A percentile compares a stretch with the other conserved stretches of the same genome.
These are phyloP conservation scores for Diprion similis DNA, from an alignment of 1,140 invertebrate species.

Conservation along the genomic window DNA sequence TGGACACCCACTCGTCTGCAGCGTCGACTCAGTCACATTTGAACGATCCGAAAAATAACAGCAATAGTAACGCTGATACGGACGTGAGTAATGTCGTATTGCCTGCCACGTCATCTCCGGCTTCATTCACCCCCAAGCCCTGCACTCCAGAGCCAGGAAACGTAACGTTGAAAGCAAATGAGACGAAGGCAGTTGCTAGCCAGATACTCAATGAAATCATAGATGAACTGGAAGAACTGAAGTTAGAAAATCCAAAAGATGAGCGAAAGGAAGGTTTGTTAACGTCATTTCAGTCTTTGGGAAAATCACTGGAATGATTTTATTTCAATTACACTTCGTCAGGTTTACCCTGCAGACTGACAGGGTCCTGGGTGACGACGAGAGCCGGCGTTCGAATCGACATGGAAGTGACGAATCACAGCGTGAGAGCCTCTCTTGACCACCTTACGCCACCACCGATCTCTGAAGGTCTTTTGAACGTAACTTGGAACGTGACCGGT, in stretches of 20 bases:
- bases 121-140: neutral
- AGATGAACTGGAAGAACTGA: constrained; percentile 41
- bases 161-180: constrained; percentile 21
- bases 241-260: constrained; percentile 23
- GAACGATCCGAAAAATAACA: no score
- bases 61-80: no score
- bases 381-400: constrained; percentile 41
- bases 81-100: neutral
- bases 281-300: constrained; percentile 12
- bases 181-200: constrained; percentile 43
- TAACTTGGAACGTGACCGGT: constrained; percentile 42
- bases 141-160: neutral
- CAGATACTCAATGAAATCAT: constrained; percentile 43
- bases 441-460: constrained; percentile 19
- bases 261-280: constrained; percentile 28
- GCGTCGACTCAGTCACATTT: no score
- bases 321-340: constrained; percentile 19
- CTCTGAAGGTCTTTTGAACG: constrained; percentile 32
- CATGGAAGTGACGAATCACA: constrained; percentile 40
- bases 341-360: constrained; percentile 45
- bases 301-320: neutral
- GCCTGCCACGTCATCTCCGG: neutral
- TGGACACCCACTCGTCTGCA: neutral
- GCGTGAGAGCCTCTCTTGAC: constrained; percentile 33
- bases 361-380: constrained; percentile 42